These are phyloP conservation scores for Dryobates pubescens DNA, from an alignment of 2,797 vertebrate genomes.

Conservation along the genomic window DNA sequence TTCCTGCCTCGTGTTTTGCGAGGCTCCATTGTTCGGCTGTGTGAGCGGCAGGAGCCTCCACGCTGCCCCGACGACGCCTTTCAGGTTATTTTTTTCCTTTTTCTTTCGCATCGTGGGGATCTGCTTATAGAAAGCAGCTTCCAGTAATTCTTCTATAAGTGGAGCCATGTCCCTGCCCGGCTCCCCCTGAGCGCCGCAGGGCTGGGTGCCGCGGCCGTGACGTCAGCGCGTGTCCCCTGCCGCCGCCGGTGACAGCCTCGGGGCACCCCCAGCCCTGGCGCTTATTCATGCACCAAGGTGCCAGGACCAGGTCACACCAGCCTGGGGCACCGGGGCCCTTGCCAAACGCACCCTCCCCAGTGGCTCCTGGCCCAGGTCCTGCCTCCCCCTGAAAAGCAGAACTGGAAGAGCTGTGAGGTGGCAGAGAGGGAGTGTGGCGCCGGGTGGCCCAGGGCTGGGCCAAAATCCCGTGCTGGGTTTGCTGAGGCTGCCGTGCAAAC, in stretches of 20 bases:
- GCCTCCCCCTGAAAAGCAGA: conserved; percentile 25
- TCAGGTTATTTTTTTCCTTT: background rate
- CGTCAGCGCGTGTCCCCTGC: conserved; percentile 33
- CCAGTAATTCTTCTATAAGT: conserved; percentile 82
- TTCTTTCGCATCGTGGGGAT: conserved; percentile 36
- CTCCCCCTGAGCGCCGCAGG: conserved; percentile 24
- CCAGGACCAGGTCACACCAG: background rate
- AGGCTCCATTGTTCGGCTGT: conserved; percentile 73
- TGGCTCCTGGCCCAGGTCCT: fast-evolving
- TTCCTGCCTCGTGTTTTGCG: conserved; percentile 65
- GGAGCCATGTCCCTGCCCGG: conserved; percentile 58
- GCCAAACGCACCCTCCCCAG: background rate
- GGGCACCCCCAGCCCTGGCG: background rate
- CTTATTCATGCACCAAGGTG: background rate
- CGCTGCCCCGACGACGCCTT: conserved; percentile 45
- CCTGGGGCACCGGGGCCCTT: background rate
- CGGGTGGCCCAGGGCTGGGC: background rate
- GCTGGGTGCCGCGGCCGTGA: conserved; percentile 42
- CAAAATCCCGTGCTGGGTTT: background rate
- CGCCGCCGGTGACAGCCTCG: background rate
- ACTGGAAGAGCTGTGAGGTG: conserved; percentile 33
- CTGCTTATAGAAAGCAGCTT: conserved; percentile 81
- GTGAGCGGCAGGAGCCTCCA: conserved; percentile 51
- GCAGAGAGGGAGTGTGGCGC: background rate
- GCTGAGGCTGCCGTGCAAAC: background rate